These are phyloP conservation scores for Myotis brandtii DNA, from an alignment of 2,113 vertebrate species.

Conservation along the genomic window DNA sequence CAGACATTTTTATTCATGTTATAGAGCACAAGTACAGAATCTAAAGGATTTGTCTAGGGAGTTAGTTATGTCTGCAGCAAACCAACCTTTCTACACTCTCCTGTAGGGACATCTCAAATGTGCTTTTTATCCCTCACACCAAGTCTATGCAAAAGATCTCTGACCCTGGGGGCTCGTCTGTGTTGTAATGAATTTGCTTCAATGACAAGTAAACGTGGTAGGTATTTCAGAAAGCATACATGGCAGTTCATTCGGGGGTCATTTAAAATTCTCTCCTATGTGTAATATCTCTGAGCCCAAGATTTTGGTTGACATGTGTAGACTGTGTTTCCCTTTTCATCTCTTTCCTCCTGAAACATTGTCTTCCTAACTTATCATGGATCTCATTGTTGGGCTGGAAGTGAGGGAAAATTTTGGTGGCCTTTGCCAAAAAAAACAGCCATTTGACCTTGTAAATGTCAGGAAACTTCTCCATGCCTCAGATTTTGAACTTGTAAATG, in stretches of 20 bases:
- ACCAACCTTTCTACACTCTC: not conserved
- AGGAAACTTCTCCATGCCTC: not conserved
- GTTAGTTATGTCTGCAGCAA: conserved; percentile 10
- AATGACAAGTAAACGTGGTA: conserved; percentile 58
- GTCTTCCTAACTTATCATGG: not conserved
- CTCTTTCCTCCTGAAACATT: not conserved
- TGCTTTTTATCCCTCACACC: conserved; percentile 57
- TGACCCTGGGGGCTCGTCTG: conserved; percentile 26
- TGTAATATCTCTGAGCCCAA: not conserved
- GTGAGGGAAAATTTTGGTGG: not conserved
- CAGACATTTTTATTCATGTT: not conserved
- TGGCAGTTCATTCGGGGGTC: not conserved
- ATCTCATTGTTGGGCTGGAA: not conserved
- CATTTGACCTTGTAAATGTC: not conserved
- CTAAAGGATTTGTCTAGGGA: conserved; percentile 8
- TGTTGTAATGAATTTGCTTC: conserved; percentile 66
- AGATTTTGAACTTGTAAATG: not conserved
- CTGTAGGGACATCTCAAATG: conserved; percentile 18
- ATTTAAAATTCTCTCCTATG: conserved; percentile 54
- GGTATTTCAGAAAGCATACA: conserved; percentile 21
- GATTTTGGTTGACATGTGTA: conserved; percentile 34
- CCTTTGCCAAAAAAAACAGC: not conserved
- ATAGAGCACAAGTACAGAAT: not conserved
- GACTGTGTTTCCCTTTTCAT: conserved; percentile 37
- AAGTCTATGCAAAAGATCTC: conserved; percentile 50